Evolutionary conservation across 2,113 vertebrate species (phyloP).

Genomic region (Megaceryle torquata): DNA sequence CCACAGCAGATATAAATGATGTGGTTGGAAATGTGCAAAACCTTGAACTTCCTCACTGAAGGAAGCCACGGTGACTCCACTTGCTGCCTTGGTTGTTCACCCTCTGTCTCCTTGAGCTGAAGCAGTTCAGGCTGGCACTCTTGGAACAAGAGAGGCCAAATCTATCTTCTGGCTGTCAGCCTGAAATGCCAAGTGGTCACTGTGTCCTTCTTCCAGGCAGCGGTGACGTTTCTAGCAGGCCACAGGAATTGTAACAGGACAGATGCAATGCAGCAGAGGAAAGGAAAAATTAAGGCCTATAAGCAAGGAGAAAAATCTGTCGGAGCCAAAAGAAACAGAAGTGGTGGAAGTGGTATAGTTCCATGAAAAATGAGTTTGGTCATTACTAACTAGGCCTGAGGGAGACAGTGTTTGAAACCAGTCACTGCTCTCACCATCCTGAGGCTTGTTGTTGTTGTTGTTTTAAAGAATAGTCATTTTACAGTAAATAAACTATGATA

Average conservation of each 20-base stretch:
- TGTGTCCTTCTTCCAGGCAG: not conserved
- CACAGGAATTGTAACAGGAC: not conserved
- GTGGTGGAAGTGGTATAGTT: not conserved
- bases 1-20: not conserved
- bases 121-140: not conserved
- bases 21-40: not conserved
- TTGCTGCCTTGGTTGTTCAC: not conserved
- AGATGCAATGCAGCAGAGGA: not conserved
- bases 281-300: not conserved
- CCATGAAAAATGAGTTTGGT: not conserved
- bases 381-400: not conserved
- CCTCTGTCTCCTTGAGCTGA: not conserved
- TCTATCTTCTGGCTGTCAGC: not conserved
- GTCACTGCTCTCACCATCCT: not conserved
- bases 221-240: accelerated
- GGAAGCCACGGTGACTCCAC: not conserved
- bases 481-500: conserved; percentile 9
- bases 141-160: not conserved
- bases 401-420: not conserved
- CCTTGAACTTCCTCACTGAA: not conserved
- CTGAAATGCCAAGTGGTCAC: not conserved
- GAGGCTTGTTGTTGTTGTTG: not conserved
- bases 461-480: not conserved
- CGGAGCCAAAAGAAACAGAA: not conserved
- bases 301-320: not conserved